A percentile compares a stretch with the other conserved stretches of the same genome.
Evolutionary conservation across 2,888 invertebrate genomes (phyloP).

Genomic region (Caprella mutica): DNA sequence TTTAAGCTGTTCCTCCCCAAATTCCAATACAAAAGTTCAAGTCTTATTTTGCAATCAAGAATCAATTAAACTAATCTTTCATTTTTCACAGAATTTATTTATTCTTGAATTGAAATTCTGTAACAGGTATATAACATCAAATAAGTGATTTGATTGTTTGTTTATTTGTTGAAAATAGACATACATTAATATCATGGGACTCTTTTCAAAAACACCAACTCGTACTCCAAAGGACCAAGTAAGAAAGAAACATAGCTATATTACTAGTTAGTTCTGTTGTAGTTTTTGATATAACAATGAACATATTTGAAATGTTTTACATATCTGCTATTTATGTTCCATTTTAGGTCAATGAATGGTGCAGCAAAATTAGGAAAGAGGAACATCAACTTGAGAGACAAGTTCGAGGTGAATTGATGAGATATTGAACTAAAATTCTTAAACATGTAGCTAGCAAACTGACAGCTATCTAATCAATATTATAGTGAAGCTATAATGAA

Average conservation of each 20-base stretch:
- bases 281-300: not conserved
- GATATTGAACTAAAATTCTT: not conserved
- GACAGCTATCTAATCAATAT: too few relatives aligned
- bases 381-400: constrained; percentile 86
- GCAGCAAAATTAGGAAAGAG: constrained; percentile 86
- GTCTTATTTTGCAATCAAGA: too few relatives aligned
- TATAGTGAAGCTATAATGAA: too few relatives aligned
- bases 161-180: not conserved
- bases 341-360: constrained; percentile 90
- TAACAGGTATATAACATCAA: too few relatives aligned
- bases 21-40: too few relatives aligned
- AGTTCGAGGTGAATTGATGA: constrained; percentile 58
- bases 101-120: too few relatives aligned
- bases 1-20: too few relatives aligned
- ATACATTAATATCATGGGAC: constrained; percentile 9
- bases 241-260: not conserved
- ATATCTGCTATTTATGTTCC: not conserved
- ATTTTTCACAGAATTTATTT: too few relatives aligned
- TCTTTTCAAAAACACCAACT: constrained; percentile 16
- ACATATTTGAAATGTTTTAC: not conserved
- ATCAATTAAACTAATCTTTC: too few relatives aligned
- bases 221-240: constrained; percentile 21
- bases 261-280: not conserved
- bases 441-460: constrained; percentile 4
- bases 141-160: too few relatives aligned